These are phyloP conservation scores for Macrotrachela quadricornifera DNA, from an alignment of 1,140 invertebrate species.

Conservation along the genomic window DNA sequence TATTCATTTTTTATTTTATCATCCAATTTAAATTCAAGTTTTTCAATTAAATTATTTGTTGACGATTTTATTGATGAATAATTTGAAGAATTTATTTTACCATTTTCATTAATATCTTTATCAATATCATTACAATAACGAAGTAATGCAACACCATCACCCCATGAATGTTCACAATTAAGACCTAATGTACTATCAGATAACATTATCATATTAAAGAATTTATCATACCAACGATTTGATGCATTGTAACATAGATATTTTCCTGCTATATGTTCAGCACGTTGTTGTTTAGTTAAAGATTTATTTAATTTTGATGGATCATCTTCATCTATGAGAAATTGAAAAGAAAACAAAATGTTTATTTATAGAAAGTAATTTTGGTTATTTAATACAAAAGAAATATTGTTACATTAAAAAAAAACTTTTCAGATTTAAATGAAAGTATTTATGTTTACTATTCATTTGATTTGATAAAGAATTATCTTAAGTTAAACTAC, in stretches of 20 bases:
- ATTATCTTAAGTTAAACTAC: too few species aligned
- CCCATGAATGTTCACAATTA: conserved; percentile 97
- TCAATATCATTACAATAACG: conserved; percentile 72
- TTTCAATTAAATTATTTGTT: neutral
- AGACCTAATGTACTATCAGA: conserved; percentile 60
- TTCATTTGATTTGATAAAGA: too few species aligned
- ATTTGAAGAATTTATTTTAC: neutral
- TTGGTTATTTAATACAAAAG: conserved; percentile 53
- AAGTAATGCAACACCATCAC: conserved; percentile 85
- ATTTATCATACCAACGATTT: conserved; percentile 82
- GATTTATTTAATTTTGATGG: conserved; percentile 61
- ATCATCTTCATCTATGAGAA: conserved; percentile 42
- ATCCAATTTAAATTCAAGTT: conserved; percentile 48
- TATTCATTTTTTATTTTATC: conserved; percentile 45
- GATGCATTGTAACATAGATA: conserved; percentile 1
- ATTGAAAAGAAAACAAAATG: conserved; percentile 41
- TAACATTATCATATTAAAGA: conserved; percentile 63
- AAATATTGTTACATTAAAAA: too few species aligned
- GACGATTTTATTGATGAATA: too few species aligned
- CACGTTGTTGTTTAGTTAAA: conserved; percentile 35
- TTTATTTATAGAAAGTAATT: conserved; percentile 66
- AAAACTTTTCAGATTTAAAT: too few species aligned
- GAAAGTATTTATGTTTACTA: too few species aligned
- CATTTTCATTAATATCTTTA: conserved; percentile 42
- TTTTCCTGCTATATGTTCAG: neutral